Base-by-base conservation (phyloP, 1,140 invertebrate genomes). In the Sycophaga agraensis region DNA sequence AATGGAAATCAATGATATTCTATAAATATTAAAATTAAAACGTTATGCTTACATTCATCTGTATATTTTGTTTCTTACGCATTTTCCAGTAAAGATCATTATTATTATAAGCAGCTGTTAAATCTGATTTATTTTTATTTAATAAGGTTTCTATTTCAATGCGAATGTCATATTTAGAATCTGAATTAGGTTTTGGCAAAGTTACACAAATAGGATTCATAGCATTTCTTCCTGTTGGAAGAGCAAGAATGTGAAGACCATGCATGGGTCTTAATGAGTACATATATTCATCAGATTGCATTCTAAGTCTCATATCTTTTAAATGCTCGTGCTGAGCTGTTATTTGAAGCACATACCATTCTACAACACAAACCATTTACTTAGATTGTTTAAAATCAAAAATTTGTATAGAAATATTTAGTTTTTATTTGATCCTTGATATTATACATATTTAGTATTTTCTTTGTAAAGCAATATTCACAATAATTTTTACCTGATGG, bases 291-390 rank as follows among this genome's bases (percentile, higher is more conserved):
- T 39, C 34, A 11, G 21, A 9, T 14, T 45, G 50, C 11, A 39
- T n/a, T 22, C 56, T 64, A 4, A 24, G 51, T 4, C 39, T 51
- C 42, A 45, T 24, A 19, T 75, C 68, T 63, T 80, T 77, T 11
- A 77, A 75, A 9, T 80, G 76, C 48, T 84, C 80, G 63, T 85
- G 84, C 6, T 79, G 78, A 11, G 76, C 68, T 31, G 84, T 85
- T 24, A 87, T 37, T 72, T 87, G 85, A 40, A 86, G 67, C 57
- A 86, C 70, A 24, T 85, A 85, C 85, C 85, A 87, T 73, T 87
- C 85, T 86, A 45, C 48, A 60, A 68, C 45, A 48, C 2, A 35
- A 35, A 31, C 11, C 4, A 22, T 50, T 16, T 35, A 35, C 17
- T 49, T 22, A 11, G 35, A 14, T 21, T 0, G n/a, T 19, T 17